phyloP scores from a whole-genome alignment of 2,113 vertebrate genomes.

The Abramis brama region DNA sequence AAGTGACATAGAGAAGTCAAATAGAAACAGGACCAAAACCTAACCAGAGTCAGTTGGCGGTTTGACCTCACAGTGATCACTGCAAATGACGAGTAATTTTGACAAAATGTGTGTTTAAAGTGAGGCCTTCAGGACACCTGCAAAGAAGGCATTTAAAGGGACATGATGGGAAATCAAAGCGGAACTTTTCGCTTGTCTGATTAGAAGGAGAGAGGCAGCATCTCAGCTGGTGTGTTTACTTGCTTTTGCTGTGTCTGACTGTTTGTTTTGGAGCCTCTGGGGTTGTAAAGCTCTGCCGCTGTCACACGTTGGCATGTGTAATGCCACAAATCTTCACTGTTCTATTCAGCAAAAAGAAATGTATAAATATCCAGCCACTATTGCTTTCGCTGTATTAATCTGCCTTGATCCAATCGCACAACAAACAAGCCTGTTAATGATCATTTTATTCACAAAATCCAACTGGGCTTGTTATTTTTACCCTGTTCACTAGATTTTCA shows the following conservation, averaged over 20 bases:
- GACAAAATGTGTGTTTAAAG: not conserved
- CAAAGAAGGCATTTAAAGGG: not conserved
- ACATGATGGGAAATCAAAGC: constrained; percentile 18
- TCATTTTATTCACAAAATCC: constrained; percentile 7
- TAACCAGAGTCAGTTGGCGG: not conserved
- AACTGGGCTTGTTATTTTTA: not conserved
- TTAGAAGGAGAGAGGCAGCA: not conserved
- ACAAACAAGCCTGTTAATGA: constrained; percentile 24
- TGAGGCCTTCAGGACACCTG: not conserved
- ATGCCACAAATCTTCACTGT: constrained; percentile 39
- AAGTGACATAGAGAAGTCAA: not conserved
- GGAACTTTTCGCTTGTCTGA: not conserved
- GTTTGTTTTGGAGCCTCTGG: constrained; percentile 40
- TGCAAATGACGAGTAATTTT: not conserved
- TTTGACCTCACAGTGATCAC: not conserved
- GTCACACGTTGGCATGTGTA: constrained; percentile 14
- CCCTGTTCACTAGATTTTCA: not conserved
- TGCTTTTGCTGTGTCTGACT: constrained; percentile 16
- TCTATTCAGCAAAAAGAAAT: constrained; percentile 38
- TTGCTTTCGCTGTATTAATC: constrained; percentile 37
- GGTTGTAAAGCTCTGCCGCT: constrained; percentile 10
- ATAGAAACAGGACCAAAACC: constrained; percentile 2
- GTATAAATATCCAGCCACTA: constrained; percentile 14
- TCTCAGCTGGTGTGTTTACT: constrained; percentile 20
- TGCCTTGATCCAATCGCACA: constrained; percentile 33